phyloP scores from a whole-genome alignment of 2,113 vertebrate species.

The Arvicanthis niloticus region DNA sequence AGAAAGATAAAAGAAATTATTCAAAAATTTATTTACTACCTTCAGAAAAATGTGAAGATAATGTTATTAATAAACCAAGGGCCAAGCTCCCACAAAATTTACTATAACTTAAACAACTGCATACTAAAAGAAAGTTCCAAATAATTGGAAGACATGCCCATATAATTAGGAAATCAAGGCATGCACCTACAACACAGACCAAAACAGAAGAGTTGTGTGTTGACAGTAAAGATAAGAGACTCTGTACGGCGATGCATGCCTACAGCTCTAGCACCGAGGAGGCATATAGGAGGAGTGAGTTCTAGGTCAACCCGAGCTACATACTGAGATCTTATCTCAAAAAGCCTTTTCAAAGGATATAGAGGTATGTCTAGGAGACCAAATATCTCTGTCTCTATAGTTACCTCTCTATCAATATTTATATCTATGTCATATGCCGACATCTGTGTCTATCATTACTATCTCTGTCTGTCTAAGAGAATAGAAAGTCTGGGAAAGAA shows the following conservation, averaged over 20 bases:
- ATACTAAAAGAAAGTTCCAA: conserved; percentile 24
- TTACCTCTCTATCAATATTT: neutral
- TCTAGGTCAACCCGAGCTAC: neutral
- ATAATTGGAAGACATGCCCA: neutral
- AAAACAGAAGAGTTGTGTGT: neutral
- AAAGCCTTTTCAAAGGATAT: neutral
- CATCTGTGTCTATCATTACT: neutral
- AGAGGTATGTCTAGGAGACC: neutral
- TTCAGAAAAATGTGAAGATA: conserved; percentile 31
- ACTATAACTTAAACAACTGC: neutral
- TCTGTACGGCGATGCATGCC: neutral
- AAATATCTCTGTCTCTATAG: neutral
- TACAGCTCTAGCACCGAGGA: neutral
- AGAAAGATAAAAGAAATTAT: neutral
- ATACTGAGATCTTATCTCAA: neutral
- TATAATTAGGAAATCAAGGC: neutral
- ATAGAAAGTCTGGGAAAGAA: neutral
- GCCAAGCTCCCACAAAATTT: neutral
- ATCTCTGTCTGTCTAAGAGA: neutral
- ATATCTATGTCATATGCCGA: neutral
- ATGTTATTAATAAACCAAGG: conserved; percentile 15
- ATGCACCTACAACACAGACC: neutral
- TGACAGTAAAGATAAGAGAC: neutral
- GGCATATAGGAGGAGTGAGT: neutral
- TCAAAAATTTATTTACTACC: neutral